Evolutionary conservation across 2,113 vertebrate species (phyloP).

Genomic region (Rhadina sibilatrix): DNA sequence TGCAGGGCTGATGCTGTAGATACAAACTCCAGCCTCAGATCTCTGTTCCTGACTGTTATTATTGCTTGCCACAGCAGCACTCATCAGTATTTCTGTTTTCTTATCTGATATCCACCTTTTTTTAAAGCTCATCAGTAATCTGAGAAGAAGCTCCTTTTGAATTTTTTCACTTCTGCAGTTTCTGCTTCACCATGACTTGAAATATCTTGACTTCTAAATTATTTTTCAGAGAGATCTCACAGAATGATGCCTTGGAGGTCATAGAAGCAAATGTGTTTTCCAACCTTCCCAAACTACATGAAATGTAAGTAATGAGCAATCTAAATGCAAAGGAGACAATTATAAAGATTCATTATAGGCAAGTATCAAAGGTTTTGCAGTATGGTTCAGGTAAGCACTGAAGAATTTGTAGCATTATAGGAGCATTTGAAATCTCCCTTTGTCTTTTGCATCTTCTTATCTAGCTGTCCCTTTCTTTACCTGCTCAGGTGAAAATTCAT

Average conservation of each 20-base stretch:
- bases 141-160: not conserved
- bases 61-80: not conserved
- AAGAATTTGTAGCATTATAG: not conserved
- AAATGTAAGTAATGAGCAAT: constrained; percentile 79
- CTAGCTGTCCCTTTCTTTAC: not conserved
- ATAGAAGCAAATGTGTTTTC: constrained; percentile 81
- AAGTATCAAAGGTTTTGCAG: not conserved
- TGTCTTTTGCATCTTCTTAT: not conserved
- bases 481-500: not conserved
- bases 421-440: not conserved
- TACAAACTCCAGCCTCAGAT: not conserved
- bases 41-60: not conserved
- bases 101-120: not conserved
- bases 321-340: constrained; percentile 14
- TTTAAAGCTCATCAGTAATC: not conserved
- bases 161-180: not conserved
- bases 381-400: not conserved
- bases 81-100: not conserved
- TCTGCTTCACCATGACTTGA: not conserved
- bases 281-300: constrained; percentile 74
- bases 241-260: constrained; percentile 79
- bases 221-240: constrained; percentile 80
- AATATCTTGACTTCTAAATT: constrained; percentile 41
- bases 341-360: constrained; percentile 2
- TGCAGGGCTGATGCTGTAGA: not conserved